Conservation (phyloP, 1,140 invertebrate genomes). For the Drosophila neocordata region DNA sequence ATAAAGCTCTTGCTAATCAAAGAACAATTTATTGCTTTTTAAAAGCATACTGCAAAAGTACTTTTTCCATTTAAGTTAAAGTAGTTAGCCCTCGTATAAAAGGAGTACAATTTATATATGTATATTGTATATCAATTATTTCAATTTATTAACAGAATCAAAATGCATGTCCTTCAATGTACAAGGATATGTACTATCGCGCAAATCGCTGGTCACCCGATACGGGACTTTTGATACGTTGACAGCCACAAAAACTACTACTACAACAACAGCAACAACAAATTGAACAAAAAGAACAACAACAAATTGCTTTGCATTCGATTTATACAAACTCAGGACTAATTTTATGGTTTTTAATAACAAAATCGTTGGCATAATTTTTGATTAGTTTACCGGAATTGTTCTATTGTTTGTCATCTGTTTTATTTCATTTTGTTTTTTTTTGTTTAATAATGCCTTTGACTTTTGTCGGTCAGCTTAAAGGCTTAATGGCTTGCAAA, state of each 20-base stretch:
- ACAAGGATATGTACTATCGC: constrained; percentile 88
- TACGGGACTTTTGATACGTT: constrained; percentile 81
- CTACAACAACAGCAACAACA: constrained; percentile 28
- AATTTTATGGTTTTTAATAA: constrained; percentile 40
- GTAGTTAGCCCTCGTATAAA: too few species aligned
- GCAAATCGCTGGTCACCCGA: constrained; percentile 82
- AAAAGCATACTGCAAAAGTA: too few species aligned
- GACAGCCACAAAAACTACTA: constrained; percentile 46
- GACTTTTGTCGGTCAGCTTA: background rate
- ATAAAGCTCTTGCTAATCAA: too few species aligned
- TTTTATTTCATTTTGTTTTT: background rate
- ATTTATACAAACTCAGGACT: constrained; percentile 60
- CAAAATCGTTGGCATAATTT: constrained; percentile 33
- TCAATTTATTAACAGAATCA: constrained; percentile 83
- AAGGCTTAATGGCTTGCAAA: constrained; percentile 7
- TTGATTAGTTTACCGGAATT: constrained; percentile 8
- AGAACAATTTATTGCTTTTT: too few species aligned
- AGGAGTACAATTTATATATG: too few species aligned
- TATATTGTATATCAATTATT: too few species aligned
- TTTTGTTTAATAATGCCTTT: background rate
- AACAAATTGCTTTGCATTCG: constrained; percentile 6
- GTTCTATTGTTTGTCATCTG: background rate
- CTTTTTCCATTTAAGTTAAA: too few species aligned
- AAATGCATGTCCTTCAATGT: constrained; percentile 87
- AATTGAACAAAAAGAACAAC: constrained; percentile 30